Base-by-base conservation (phyloP, 2,888 invertebrate species). In the Papilio demoleus region DNA sequence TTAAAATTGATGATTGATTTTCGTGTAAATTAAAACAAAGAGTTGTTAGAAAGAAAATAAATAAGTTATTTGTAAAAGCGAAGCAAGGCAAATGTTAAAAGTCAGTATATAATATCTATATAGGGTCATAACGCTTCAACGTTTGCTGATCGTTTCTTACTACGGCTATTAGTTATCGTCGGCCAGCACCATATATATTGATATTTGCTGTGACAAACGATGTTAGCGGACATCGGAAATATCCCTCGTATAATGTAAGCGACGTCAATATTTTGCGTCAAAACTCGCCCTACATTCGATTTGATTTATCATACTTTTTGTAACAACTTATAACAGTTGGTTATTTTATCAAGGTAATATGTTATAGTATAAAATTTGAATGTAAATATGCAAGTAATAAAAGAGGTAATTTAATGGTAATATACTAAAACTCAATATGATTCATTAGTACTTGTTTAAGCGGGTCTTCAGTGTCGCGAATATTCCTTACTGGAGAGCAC, bases 121-220 rank as follows among this genome's bases (percentile, higher is more conserved):
- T 38, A 36, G 42, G 40, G 31, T 6, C 22, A 59, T 8, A 19
- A 45, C 22, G 65, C 59, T 38, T 66, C 62, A 45, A 19, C 45
- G 27, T 14, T 17, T 2, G 17, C 14, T 36, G 19, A 31, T 4
- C 5, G 12, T 36, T 67, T 24, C 62, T 36, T 45, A 56, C 11
- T 19, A 73, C 74, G 72, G 71, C 79, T 85, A 88, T 89, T 88
- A 86, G 84, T 89, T 82, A 83, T 81, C 85, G 88, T 88, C 88
- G 81, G 73, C 81, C 77, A 72, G 73, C 77, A 71, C 78, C 80
- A 80, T 73, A 84, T 81, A 85, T 89, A 89, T 90, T 89, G 88
- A 89, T 90, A 89, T 88, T 88, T 84, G 79, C 79, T 71, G 67
- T 89, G 88, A 90, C 86, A 87, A 88, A 90, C 86, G 81, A 77